Evolutionary conservation across 2,797 vertebrate species (phyloP).

Genomic region (Acipenser transmontanus): DNA sequence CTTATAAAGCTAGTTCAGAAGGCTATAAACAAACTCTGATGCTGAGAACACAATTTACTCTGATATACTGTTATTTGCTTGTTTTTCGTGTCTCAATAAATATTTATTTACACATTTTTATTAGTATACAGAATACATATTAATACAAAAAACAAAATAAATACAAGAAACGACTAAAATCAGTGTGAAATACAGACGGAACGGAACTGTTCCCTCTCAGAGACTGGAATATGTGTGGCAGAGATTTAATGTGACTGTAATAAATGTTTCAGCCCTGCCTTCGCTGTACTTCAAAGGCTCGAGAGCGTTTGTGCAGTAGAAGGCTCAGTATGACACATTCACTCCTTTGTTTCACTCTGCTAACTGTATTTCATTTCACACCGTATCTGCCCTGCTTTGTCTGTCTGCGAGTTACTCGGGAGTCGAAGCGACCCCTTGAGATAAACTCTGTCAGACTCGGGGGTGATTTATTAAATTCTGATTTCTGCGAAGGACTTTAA

Average conservation of each 20-base stretch:
- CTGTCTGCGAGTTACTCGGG: slow-evolving; percentile 63
- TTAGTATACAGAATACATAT: too few relatives aligned
- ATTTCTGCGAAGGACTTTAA: slow-evolving; percentile 79
- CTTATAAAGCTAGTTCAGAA: neutral
- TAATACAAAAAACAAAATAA: too few relatives aligned
- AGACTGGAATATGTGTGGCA: slow-evolving; percentile 37
- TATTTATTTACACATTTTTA: too few relatives aligned
- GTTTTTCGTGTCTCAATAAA: too few relatives aligned
- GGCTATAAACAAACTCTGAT: too few relatives aligned
- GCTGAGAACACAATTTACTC: too few relatives aligned
- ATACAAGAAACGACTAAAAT: too few relatives aligned
- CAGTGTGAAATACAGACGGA: too few relatives aligned
- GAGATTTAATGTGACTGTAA: slow-evolving; percentile 66
- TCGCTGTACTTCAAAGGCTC: slow-evolving; percentile 35
- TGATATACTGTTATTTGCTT: too few relatives aligned
- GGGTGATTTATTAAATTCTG: slow-evolving; percentile 82
- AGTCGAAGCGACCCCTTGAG: slow-evolving; percentile 70
- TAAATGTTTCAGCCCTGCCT: slow-evolving; percentile 64
- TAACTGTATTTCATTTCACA: slow-evolving; percentile 77
- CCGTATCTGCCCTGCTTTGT: slow-evolving; percentile 70
- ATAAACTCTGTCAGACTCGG: slow-evolving; percentile 78
- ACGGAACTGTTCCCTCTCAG: slow-evolving; percentile 35
- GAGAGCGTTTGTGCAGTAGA: slow-evolving; percentile 36
- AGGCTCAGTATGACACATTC: slow-evolving; percentile 57
- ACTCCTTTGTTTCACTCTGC: slow-evolving; percentile 61